Conservation (phyloP, 2,113 vertebrate genomes). For the Aspiorhynchus laticeps region DNA sequence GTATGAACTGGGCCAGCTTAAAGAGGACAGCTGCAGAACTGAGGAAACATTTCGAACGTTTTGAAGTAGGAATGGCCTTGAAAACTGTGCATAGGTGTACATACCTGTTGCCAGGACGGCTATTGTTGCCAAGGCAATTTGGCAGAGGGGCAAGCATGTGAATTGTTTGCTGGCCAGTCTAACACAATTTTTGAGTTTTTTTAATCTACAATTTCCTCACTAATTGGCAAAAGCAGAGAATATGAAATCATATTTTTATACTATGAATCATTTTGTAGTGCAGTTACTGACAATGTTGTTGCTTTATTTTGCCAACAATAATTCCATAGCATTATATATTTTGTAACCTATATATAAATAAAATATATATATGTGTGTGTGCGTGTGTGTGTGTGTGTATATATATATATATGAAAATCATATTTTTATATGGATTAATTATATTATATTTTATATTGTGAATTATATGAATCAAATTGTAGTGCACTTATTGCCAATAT, state of each 20-base stretch:
- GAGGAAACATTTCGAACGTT: constrained; percentile 52
- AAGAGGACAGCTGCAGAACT: constrained; percentile 55
- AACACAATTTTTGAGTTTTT: constrained; percentile 1
- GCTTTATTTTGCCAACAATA: background rate
- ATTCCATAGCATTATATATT: background rate
- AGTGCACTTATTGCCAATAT: background rate
- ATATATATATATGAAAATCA: too few species aligned
- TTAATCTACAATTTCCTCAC: constrained; percentile 10
- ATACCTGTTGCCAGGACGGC: constrained; percentile 60
- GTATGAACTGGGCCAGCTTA: constrained; percentile 48
- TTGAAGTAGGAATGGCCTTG: constrained; percentile 42
- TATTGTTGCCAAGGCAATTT: constrained; percentile 60
- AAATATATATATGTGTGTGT: too few species aligned
- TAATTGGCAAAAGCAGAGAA: constrained; percentile 45
- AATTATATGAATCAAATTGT: constrained; percentile 25
- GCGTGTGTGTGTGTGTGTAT: too few species aligned
- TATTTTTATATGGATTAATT: too few species aligned
- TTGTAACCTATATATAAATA: background rate
- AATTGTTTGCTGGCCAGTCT: constrained; percentile 1
- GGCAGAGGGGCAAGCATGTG: constrained; percentile 41
- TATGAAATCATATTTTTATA: constrained; percentile 48
- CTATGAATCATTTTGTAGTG: constrained; percentile 38
- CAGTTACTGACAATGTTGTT: background rate
- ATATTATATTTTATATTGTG: too few species aligned
- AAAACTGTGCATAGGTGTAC: constrained; percentile 50